Percentiles rank a stretch among this genome's conserved stretches.
Conservation (phyloP, 2,888 invertebrate species). For the Alloplasta piceator region DNA sequence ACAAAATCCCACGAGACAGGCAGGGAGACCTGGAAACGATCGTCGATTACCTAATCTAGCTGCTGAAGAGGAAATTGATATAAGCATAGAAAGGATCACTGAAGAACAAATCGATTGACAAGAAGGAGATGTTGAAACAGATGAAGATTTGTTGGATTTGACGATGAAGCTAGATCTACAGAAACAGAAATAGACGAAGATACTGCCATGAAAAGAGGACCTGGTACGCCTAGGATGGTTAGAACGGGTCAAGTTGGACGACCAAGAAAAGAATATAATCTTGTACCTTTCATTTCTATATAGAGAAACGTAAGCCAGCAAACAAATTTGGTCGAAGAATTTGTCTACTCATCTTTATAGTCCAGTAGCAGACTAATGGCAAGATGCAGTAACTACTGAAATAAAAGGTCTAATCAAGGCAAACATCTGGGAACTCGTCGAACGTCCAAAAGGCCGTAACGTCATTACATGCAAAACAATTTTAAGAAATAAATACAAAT, state of each 20-base stretch:
- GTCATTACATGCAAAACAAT: neutral
- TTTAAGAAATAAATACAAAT: neutral
- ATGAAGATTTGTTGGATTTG: slow-evolving; percentile 13
- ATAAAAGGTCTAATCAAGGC: neutral
- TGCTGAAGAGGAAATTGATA: neutral
- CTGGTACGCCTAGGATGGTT: slow-evolving; percentile 21
- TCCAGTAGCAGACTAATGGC: neutral
- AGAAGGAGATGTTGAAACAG: neutral
- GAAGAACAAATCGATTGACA: neutral
- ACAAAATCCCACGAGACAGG: neutral
- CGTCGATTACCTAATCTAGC: too few relatives aligned
- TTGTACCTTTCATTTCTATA: too few relatives aligned
- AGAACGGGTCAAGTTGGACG: slow-evolving; percentile 30
- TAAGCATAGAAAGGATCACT: neutral
- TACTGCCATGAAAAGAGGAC: slow-evolving; percentile 1
- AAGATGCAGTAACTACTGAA: neutral
- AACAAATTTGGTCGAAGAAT: too few relatives aligned
- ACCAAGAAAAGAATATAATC: slow-evolving; percentile 34
- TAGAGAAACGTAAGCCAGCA: too few relatives aligned
- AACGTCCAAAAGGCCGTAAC: neutral
- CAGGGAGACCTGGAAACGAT: neutral
- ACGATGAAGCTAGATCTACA: too few relatives aligned
- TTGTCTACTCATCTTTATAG: neutral
- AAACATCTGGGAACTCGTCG: slow-evolving; percentile 11
- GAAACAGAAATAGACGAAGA: too few relatives aligned